phyloP scores from a whole-genome alignment of 1,140 invertebrate genomes.

The Magallana angulata region DNA sequence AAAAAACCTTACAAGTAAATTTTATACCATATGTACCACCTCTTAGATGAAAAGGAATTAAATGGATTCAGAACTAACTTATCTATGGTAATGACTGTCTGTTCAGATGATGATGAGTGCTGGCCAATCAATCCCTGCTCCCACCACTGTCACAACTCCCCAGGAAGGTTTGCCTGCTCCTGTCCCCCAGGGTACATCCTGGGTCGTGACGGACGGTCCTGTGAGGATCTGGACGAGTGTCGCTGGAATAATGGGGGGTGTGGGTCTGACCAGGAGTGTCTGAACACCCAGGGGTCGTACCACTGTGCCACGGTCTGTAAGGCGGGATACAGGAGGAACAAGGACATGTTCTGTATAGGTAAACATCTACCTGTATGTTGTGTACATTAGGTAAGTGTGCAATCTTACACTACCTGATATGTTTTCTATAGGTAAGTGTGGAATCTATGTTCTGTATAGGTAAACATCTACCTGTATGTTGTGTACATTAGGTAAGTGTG shows the following conservation, averaged over 20 bases:
- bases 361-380: not conserved
- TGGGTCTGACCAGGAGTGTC: conserved; percentile 72
- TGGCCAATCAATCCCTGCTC: conserved; percentile 80
- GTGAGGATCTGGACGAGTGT: conserved; percentile 80
- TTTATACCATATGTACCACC: too few relatives aligned
- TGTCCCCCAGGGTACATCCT: conserved; percentile 83
- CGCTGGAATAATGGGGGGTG: conserved; percentile 67
- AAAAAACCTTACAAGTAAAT: too few relatives aligned
- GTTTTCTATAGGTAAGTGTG: too few relatives aligned
- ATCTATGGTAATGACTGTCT: not conserved
- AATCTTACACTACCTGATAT: too few relatives aligned
- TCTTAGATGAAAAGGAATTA: too few relatives aligned
- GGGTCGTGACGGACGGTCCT: conserved; percentile 74
- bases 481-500: too few relatives aligned
- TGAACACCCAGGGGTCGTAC: conserved; percentile 78
- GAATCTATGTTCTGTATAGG: too few relatives aligned
- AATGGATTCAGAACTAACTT: too few relatives aligned
- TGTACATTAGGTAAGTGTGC: too few relatives aligned
- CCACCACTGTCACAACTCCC: conserved; percentile 82
- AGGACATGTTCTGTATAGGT: conserved; percentile 76
- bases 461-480: too few relatives aligned
- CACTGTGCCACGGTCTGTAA: conserved; percentile 75
- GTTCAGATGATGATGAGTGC: conserved; percentile 83
- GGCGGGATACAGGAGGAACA: conserved; percentile 69
- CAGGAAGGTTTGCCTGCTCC: conserved; percentile 82